Conservation (phyloP, 2,797 vertebrate genomes). For the Phataginus tricuspis region DNA sequence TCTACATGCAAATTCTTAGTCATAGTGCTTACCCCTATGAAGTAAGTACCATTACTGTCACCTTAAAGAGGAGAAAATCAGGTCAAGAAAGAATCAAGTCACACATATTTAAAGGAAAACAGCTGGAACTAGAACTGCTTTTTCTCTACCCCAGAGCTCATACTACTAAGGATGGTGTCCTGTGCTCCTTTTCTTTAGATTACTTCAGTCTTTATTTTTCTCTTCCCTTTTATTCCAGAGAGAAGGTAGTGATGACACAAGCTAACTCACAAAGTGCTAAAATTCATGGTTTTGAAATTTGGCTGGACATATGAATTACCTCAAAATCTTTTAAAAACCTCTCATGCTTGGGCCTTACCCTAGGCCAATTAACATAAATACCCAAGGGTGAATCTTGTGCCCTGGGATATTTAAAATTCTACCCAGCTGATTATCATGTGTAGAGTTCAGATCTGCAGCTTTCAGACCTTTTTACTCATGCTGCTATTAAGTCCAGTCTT, state of each 20-base stretch:
- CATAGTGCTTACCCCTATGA: neutral
- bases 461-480: neutral
- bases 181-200: neutral
- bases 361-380: neutral
- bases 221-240: neutral
- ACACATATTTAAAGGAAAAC: neutral
- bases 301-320: neutral
- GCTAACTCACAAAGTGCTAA: neutral
- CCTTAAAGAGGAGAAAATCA: neutral
- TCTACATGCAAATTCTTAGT: neutral
- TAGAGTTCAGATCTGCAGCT: neutral
- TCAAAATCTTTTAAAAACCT: slow-evolving; percentile 5
- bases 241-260: neutral
- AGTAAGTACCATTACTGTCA: neutral
- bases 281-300: slow-evolving; percentile 22
- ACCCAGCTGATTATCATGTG: neutral
- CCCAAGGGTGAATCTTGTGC: neutral
- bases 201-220: neutral
- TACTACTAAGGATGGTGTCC: neutral
- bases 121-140: neutral
- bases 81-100: neutral
- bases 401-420: neutral
- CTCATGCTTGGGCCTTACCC: neutral
- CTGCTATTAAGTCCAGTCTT: neutral
- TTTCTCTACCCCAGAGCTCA: neutral